phyloP scores from a whole-genome alignment of 2,888 invertebrate genomes.

The Hirtodrosophila alboralis region DNA sequence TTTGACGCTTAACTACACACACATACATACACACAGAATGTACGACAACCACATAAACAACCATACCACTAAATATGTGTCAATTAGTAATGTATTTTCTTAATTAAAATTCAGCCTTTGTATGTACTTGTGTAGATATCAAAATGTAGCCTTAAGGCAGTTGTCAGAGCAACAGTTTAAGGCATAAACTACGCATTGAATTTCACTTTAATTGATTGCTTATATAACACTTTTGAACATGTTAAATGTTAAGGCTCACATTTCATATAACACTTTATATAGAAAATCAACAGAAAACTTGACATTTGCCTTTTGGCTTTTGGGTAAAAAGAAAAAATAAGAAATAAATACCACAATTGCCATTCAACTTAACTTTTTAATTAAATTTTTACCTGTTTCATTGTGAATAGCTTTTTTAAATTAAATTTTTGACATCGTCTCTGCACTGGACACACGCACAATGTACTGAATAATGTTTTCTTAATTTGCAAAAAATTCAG shows the following conservation, averaged over 20 bases:
- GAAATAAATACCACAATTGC: constrained; percentile 1
- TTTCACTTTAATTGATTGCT: not conserved
- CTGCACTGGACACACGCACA: constrained; percentile 43
- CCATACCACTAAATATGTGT: constrained; percentile 2
- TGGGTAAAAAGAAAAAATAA: not conserved
- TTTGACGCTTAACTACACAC: constrained; percentile 15
- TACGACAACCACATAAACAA: not conserved
- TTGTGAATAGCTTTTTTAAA: constrained; percentile 18
- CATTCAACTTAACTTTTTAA: constrained; percentile 30
- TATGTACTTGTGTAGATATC: constrained; percentile 4
- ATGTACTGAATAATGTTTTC: constrained; percentile 8
- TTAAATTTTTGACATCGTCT: not conserved
- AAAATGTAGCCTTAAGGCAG: not conserved
- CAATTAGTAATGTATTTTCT: constrained; percentile 43
- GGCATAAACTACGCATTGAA: not conserved
- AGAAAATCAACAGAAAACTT: too few species aligned
- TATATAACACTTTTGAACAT: not conserved
- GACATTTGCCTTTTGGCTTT: too few species aligned
- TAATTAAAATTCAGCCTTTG: constrained; percentile 57
- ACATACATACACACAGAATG: not conserved
- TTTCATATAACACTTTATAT: too few species aligned
- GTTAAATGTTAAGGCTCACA: not conserved
- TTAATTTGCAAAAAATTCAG: constrained; percentile 2
- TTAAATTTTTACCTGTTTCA: constrained; percentile 21
- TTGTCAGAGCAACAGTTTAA: not conserved